Base-by-base conservation (phyloP, 2,797 vertebrate species). In the Scyliorhinus canicula region DNA sequence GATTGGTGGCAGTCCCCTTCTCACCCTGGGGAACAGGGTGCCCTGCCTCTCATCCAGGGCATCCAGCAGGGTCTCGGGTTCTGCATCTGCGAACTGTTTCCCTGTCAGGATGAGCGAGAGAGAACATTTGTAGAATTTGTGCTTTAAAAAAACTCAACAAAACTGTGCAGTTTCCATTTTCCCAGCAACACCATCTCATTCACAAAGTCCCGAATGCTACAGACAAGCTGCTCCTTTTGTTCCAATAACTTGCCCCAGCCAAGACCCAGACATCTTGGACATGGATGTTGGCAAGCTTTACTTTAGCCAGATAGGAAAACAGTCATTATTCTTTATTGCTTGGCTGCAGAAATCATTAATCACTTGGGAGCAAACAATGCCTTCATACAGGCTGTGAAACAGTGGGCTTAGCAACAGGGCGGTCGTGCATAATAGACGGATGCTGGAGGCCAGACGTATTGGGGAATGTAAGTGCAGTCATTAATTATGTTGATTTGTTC, bases 311-410 rank as follows among this genome's bases (percentile, higher is more conserved):
- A 63, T 40, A 91, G 88, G 57, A 40, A 26, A 63, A n/a, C 8
- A 44, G 40, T 40, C 57, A 40, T 91, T 91, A 65, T 21, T 91
- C 8, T 91, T 91, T 91, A 91, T 91, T 63, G n/a, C 88, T 91
- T 91, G n/a, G 40, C 57, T 65, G 88, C 60, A 91, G 57, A 91
- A 63, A 40, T 24, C n/a, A 91, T 65, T 9, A 65, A 91, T 91
- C 88, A 91, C 24, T 91, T 26, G 57, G n/a, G 60, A 40, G n/a
- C 57, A 91, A 91, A 91, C n/a, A 91, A 91, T 91, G 88, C 35
- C n/a, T 91, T 91, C 57, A 44, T 91, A 44, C 57, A 91, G n/a
- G 35, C 57, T 3, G 57, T 44, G 60, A 65, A 63, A 44, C n/a
- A 63, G 60, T 91, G 57, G n/a, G 44, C 21, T 47, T 24, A 47